Conservation (phyloP, 2,888 invertebrate genomes). For the Tiliacea aurago region DNA sequence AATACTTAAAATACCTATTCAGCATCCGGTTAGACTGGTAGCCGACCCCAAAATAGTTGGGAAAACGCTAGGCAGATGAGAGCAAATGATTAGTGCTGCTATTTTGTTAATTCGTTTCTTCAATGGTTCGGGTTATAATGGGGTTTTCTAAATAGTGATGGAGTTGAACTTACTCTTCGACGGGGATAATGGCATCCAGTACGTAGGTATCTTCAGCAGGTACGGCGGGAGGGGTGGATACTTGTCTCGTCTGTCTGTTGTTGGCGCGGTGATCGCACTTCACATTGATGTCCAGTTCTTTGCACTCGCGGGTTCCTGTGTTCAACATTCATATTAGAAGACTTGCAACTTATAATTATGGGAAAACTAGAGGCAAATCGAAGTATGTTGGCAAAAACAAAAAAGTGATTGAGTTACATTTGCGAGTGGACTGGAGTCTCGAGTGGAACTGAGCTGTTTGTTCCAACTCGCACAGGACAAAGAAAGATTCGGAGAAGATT, state of each 20-base stretch:
- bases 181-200: constrained; percentile 95
- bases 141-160: constrained; percentile 9
- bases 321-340: neutral
- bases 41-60: no score
- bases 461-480: neutral
- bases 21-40: neutral
- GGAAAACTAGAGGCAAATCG: no score
- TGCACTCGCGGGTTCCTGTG: constrained; percentile 95
- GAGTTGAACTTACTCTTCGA: constrained; percentile 94
- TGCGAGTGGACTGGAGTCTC: neutral
- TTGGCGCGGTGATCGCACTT: constrained; percentile 96
- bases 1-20: neutral
- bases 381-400: no score
- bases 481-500: neutral
- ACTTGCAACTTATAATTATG: neutral
- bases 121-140: constrained; percentile 7
- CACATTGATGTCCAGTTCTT: constrained; percentile 97
- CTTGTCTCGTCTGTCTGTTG: constrained; percentile 92
- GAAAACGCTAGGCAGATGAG: neutral
- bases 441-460: neutral
- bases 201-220: constrained; percentile 95
- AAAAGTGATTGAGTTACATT: neutral
- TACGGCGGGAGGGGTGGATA: constrained; percentile 86
- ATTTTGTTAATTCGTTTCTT: neutral
- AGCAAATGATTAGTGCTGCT: neutral